Base-by-base conservation (phyloP, 1,140 invertebrate species). In the Panulirus ornatus region DNA sequence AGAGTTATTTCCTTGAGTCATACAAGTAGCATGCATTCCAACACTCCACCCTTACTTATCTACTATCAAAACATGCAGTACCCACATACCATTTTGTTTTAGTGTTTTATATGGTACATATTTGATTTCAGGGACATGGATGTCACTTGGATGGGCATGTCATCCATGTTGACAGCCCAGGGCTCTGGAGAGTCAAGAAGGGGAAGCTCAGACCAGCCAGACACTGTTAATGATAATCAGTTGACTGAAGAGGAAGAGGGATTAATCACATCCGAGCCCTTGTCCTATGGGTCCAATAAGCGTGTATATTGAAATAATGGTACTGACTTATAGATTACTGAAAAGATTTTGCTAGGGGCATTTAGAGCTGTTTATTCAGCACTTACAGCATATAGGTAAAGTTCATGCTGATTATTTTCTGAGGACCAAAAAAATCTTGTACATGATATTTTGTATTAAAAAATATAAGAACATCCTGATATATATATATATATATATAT, bases 261-360 rank as follows among this genome's bases (percentile, higher is more conserved):
- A 51, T 70, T 89, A 22, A 89, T 89, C 44, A 89, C 87, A 42
- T 89, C 87, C 5, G 87, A 89, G 38, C 87, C 87, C 0, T 66
- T 89, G 27, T 89, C 87, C 6, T 89, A 89, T 63, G 87, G 87
- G 27, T 89, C 87, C 66, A 89, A 89, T 75, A 89, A 89, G 36
- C 66, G 87, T 36, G 66, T 38, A 36, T 89, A 83, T 71, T 89
- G 42, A 87, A 66, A 66, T 66, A 66, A 66, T n/a, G n/a, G 11
- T 66, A 0, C 11, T 30, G 1, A 66, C 27, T 8, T 66, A 22
- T 66, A 66, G 58, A n/a, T 66, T 5, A 66, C 30, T 22, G 6
- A 30, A 66, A 30, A 5, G 6, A 66, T 22, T 58, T 58, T 66
- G 58, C 27, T 66, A 27, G 54, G 54, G 11, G 3, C 54, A 58